Base-by-base conservation (phyloP, 2,888 invertebrate species). In the Perithous albicinctus region DNA sequence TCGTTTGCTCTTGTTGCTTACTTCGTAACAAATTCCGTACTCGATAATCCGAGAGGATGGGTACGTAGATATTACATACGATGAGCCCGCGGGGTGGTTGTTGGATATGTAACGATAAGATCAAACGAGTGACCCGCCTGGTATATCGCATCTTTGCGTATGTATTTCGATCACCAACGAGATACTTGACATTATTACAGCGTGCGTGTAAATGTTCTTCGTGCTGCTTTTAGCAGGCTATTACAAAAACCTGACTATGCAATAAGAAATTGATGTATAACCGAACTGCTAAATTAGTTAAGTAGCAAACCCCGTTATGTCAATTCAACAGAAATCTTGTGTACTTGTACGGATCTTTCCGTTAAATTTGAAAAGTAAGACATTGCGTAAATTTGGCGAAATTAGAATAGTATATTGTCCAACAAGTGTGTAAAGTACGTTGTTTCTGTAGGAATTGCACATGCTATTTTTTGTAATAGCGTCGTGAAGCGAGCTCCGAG, bases 71-170 rank as follows among this genome's bases (percentile, higher is more conserved):
- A 61, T 72, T 59, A 66, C 70, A 72, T 64, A 56, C 64, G 43
- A 38, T 59, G 48, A 66, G 35, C 67, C 26, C 48, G 54, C 43
- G 38, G 63, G 29, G 20, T 74, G 20, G 54, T 75, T 64, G 79
- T 64, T 54, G 69, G 43, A 51, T 64, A 43, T 74, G 41, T 69
- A 41, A 18, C 63, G 80, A 80, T 80, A 80, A 70, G 70, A 76
- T 80, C 80, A 76, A 76, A 43, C 80, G 38, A 70, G 59, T 76
- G 64, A 80, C 69, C 80, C 29, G 75, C 43, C 41, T n/a, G 8
- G n/a, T n/a, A 29, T 46, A 15, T 12, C n/a, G 56, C 18, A 67
- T n/a, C 20, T 56, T 23, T 32, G 8, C 23, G 8, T 46, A 15
- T 67, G 35, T 48, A 61, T 23, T 8, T 32, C 29, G 43, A 72